Base-by-base conservation (phyloP, 2,888 invertebrate species). In the Epinotia ramella region DNA sequence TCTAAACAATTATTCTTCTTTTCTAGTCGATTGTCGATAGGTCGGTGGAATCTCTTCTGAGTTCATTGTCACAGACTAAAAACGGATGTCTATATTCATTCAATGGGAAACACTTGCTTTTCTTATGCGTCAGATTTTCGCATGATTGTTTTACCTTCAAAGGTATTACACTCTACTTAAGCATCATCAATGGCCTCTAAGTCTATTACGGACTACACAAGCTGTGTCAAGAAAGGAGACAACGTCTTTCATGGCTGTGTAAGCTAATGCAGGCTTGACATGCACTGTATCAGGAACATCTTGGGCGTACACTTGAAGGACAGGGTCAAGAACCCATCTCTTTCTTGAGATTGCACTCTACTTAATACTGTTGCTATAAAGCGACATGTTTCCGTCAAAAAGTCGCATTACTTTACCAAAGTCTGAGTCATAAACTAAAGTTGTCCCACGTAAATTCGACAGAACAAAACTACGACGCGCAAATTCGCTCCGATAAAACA, bases 381-480 rank as follows among this genome's bases (percentile, higher is more conserved):
- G 46, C 46, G 46, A 13, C 13, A 46, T 46, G 46, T 46, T 46
- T 13, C n/a, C 53, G 6, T n/a, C 20, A 12, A 60, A 16, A 60
- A 33, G 28, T 59, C 4, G 20, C 7, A 28, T 46, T 28, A 18
- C 20, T 62, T 53, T 5, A 62, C 18, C 18, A 33, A 53, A 49
- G 46, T 20, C 11, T 20, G 1, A 63, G 33, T 44, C 12, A 20
- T 44, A 20, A 18, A 20, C 9, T n/a, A 40, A 49, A 7, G 18
- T 60, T 60, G 60, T 73, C 28, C 66, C 67, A 67, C 60, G 24
- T 60, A 53, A 67, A 24, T 60, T 18, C 13, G 40, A 59, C 20
- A 62, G 9, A 73, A 73, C n/a, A 62, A 56, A 67, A 62, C 24
- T 40, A 44, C n/a, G 40, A 56, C 20, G 67, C 40, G 60, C 59